A percentile compares a stretch with the other conserved stretches of the same genome.
These are phyloP conservation scores for Cyrtodaria siliqua DNA, from an alignment of 2,888 invertebrate species.

Conservation along the genomic window DNA sequence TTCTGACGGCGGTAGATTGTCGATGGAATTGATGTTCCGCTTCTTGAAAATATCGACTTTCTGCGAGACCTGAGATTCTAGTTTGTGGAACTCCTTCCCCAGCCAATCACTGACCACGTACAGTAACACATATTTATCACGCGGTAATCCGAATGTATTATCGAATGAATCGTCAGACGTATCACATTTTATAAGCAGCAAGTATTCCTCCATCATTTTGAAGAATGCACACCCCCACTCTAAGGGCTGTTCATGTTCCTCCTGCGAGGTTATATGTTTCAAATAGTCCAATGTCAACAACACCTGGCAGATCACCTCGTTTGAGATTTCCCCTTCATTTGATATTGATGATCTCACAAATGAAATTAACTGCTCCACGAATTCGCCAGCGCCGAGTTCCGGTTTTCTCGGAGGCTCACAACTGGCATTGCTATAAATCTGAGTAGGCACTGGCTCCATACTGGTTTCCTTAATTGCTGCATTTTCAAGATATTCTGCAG, in stretches of 20 bases:
- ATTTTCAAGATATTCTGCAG: conserved; percentile 2
- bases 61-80: conserved; percentile 62
- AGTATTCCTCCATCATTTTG: conserved; percentile 52
- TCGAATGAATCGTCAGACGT: conserved; percentile 11
- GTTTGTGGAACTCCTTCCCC: conserved; percentile 70
- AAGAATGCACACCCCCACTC: conserved; percentile 44
- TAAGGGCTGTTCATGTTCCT: background rate
- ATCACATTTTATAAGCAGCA: conserved; percentile 21
- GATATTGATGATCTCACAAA: conserved; percentile 28
- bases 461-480: background rate
- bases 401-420: background rate
- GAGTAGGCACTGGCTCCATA: background rate
- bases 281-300: conserved; percentile 39
- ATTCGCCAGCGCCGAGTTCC: conserved; percentile 23
- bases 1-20: conserved; percentile 73
- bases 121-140: conserved; percentile 55
- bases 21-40: conserved; percentile 71
- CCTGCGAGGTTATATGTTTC: conserved; percentile 23
- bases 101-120: conserved; percentile 74
- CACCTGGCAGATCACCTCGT: conserved; percentile 28
- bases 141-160: conserved; percentile 51
- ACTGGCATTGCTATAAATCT: background rate
- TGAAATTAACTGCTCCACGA: conserved; percentile 20
- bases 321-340: conserved; percentile 13
- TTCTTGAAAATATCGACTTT: conserved; percentile 73